These are phyloP conservation scores for Sussaba pulchella DNA, from an alignment of 2,888 invertebrate species.

Conservation along the genomic window DNA sequence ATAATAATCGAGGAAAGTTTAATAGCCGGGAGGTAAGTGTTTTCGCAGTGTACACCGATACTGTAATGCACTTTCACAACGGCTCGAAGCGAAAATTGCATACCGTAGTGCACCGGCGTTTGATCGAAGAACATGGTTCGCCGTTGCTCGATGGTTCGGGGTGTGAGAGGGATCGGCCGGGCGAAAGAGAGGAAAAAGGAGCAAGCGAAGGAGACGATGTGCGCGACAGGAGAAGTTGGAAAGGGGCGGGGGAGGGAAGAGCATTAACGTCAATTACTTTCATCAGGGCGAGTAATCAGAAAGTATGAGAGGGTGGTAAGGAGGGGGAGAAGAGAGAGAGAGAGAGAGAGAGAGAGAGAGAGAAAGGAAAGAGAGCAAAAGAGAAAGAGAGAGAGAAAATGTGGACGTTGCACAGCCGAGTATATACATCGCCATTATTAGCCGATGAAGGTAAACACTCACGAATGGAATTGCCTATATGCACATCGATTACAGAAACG, in stretches of 20 bases:
- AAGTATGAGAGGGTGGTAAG: conserved; percentile 60
- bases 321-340: no score
- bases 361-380: no score
- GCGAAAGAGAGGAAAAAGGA: not conserved
- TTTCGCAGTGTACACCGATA: conserved; percentile 49
- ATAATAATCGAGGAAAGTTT: conserved; percentile 60
- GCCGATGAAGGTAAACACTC: conserved; percentile 10
- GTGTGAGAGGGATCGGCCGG: conserved; percentile 48
- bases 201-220: not conserved
- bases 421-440: conserved; percentile 1
- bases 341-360: no score
- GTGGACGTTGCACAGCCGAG: conserved; percentile 12
- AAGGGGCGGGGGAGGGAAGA: conserved; percentile 36
- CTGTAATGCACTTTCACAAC: conserved; percentile 47
- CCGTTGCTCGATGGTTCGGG: conserved; percentile 45
- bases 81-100: conserved; percentile 53
- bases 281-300: conserved; percentile 68
- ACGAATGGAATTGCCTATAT: not conserved
- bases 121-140: conserved; percentile 46
- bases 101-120: conserved; percentile 43
- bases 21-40: conserved; percentile 60
- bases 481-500: not conserved
- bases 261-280: conserved; percentile 71
- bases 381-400: conserved; percentile 26
- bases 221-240: not conserved